Evolutionary conservation across 2,888 invertebrate genomes (phyloP).

Genomic region (Drosophila hamatofila): DNA sequence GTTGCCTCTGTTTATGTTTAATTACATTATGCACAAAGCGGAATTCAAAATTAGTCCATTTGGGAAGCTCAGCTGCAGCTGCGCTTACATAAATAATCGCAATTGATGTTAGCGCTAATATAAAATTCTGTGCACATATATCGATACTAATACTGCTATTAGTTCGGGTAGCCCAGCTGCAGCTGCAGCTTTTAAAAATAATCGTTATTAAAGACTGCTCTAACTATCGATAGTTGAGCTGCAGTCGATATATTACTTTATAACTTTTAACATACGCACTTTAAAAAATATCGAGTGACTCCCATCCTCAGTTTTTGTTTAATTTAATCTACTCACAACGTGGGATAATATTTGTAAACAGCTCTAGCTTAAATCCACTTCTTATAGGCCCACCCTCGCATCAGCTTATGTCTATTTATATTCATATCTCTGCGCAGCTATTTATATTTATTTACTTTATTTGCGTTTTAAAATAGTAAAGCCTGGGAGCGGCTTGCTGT

Average conservation of each 20-base stretch:
- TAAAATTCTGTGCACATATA: too few relatives aligned
- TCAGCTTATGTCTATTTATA: background rate
- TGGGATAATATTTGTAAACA: background rate
- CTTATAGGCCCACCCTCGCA: background rate
- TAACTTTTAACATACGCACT: background rate
- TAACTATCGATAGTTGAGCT: background rate
- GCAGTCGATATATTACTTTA: too few relatives aligned
- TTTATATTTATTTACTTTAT: constrained; percentile 18
- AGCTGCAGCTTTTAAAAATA: too few relatives aligned
- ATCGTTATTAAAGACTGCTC: too few relatives aligned
- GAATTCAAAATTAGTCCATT: background rate
- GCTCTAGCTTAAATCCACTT: too few relatives aligned
- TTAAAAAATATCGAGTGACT: background rate
- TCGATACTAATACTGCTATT: too few relatives aligned
- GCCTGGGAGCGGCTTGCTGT: constrained; percentile 8
- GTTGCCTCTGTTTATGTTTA: background rate
- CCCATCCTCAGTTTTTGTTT: background rate
- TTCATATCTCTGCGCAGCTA: background rate
- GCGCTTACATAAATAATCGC: background rate
- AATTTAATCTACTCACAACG: background rate
- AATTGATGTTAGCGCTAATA: background rate
- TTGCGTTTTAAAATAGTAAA: constrained; percentile 12
- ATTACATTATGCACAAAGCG: constrained; percentile 7
- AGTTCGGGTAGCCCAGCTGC: too few relatives aligned
- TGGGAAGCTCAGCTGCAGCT: background rate